These are phyloP conservation scores for Hippolais icterina DNA, from an alignment of 2,113 vertebrate genomes.

Conservation along the genomic window DNA sequence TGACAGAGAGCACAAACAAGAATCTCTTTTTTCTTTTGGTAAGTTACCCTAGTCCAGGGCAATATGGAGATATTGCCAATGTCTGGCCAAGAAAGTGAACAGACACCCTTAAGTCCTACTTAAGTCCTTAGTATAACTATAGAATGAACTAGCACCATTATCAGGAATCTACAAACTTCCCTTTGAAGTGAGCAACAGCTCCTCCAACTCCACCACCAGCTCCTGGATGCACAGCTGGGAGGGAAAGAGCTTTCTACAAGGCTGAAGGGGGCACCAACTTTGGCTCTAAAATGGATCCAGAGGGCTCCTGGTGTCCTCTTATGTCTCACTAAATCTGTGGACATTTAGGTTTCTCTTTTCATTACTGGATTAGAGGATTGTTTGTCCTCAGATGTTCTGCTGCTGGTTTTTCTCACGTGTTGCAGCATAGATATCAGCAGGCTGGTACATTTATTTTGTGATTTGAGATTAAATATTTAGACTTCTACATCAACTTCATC, in stretches of 20 bases:
- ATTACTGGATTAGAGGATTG: not conserved
- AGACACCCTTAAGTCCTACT: not conserved
- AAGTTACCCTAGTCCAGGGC: not conserved
- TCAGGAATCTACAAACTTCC: not conserved
- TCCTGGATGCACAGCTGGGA: not conserved
- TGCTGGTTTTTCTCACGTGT: not conserved
- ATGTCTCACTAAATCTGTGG: not conserved
- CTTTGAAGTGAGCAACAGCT: conserved; percentile 13
- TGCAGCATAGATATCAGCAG: not conserved
- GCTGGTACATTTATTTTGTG: not conserved
- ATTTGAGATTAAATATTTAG: not conserved
- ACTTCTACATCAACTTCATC: not conserved
- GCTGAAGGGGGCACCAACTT: not conserved
- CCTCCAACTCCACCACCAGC: not conserved
- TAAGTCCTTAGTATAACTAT: no score
- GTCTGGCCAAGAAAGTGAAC: not conserved
- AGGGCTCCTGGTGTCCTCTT: not conserved
- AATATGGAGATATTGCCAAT: not conserved
- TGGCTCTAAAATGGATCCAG: not conserved
- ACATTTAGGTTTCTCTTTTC: not conserved
- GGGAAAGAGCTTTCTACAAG: not conserved
- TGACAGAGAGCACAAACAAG: not conserved
- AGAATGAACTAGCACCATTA: not conserved
- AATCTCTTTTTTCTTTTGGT: not conserved
- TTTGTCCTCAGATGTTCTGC: not conserved